phyloP scores from a whole-genome alignment of 2,797 vertebrate species.

The Kryptolebias ocellatus region DNA sequence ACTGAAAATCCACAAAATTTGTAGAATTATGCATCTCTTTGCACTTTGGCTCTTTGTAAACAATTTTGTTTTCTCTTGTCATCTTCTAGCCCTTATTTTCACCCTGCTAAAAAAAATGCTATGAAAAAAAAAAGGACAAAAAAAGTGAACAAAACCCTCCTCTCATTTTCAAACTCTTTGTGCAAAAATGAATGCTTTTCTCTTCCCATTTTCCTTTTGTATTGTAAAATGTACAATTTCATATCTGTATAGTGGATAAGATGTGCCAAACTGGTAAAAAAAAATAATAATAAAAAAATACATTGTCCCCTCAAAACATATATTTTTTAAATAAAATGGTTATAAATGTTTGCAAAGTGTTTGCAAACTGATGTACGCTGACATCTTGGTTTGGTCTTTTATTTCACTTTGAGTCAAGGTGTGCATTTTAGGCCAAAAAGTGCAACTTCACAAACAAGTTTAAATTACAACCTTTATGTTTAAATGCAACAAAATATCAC shows the following conservation, averaged over 20 bases:
- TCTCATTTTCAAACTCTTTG: slow-evolving; percentile 74
- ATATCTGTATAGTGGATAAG: slow-evolving; percentile 88
- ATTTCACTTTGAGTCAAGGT: slow-evolving; percentile 29
- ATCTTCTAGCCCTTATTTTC: slow-evolving; percentile 71
- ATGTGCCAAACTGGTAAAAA: slow-evolving; percentile 81
- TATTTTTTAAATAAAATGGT: slow-evolving; percentile 89
- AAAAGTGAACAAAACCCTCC: slow-evolving; percentile 49
- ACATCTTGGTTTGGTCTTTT: slow-evolving; percentile 60
- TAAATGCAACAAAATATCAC: not conserved
- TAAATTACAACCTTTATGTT: not conserved
- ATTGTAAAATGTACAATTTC: slow-evolving; percentile 88
- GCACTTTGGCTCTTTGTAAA: slow-evolving; percentile 82
- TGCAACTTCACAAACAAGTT: not conserved
- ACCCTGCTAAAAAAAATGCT: slow-evolving; percentile 67
- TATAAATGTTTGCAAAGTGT: slow-evolving; percentile 77
- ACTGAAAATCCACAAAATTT: slow-evolving; percentile 77
- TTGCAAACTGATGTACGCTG: slow-evolving; percentile 67
- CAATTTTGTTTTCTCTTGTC: slow-evolving; percentile 76
- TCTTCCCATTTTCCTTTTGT: slow-evolving; percentile 83
- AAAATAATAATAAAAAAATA: slow-evolving; percentile 42
- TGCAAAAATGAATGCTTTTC: slow-evolving; percentile 83
- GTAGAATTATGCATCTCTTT: slow-evolving; percentile 82
- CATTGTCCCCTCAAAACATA: slow-evolving; percentile 82
- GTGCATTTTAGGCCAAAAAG: not conserved
- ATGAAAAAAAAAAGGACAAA: slow-evolving; percentile 19